Evolutionary conservation across 1,140 invertebrate species (phyloP).

Genomic region (Watersipora subatra): DNA sequence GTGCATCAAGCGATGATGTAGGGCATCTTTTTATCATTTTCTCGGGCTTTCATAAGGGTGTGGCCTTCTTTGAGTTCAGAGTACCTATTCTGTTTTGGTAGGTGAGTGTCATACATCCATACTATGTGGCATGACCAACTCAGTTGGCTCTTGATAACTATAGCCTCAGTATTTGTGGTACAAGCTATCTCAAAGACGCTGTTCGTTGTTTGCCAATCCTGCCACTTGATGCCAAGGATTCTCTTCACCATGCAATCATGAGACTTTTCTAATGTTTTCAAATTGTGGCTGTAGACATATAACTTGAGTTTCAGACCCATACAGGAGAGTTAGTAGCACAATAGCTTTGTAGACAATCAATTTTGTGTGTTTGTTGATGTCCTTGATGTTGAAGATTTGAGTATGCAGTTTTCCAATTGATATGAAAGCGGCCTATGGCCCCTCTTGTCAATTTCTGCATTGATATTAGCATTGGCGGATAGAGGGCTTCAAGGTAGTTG

Average conservation of each 20-base stretch:
- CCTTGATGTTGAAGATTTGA: slow-evolving; percentile 6
- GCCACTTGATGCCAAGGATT: background rate
- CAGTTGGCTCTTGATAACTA: background rate
- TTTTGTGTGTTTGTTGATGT: slow-evolving; percentile 6
- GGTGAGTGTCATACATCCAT: slow-evolving; percentile 7
- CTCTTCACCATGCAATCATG: background rate
- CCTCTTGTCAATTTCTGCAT: background rate
- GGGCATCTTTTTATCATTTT: slow-evolving; percentile 1
- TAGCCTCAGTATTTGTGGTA: background rate
- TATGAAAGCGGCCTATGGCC: background rate
- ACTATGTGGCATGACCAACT: slow-evolving; percentile 6
- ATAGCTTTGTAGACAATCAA: slow-evolving; percentile 7
- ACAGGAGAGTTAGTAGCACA: slow-evolving; percentile 7
- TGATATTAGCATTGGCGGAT: background rate
- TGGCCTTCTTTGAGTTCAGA: slow-evolving; percentile 6
- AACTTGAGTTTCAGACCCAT: slow-evolving; percentile 6
- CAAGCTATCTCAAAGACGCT: background rate
- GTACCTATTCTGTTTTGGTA: slow-evolving; percentile 7
- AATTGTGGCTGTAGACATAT: slow-evolving; percentile 4
- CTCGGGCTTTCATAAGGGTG: no score
- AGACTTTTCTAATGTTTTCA: slow-evolving; percentile 1
- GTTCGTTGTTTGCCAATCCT: background rate
- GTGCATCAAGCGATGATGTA: slow-evolving; percentile 2
- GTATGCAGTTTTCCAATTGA: background rate
- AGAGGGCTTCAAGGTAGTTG: background rate